Conservation (phyloP, 2,888 invertebrate genomes). For the Ornithoptera alexandrae region DNA sequence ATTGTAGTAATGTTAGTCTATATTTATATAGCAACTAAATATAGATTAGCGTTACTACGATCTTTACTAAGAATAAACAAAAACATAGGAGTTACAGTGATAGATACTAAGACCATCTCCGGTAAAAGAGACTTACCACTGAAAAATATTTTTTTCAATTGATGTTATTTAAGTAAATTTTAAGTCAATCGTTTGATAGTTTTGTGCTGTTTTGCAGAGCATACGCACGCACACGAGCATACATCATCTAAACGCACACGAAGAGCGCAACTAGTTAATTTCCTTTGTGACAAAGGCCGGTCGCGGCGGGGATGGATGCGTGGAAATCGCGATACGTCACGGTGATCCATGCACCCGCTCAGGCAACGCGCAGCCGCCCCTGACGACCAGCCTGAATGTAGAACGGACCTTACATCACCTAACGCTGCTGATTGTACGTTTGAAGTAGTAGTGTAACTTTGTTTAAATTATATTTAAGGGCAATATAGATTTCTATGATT, state of each 20-base stretch:
- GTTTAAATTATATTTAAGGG: neutral
- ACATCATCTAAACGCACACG: conserved; percentile 44
- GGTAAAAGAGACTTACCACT: too few relatives aligned
- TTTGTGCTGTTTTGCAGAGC: conserved; percentile 41
- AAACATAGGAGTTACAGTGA: too few relatives aligned
- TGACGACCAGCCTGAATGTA: conserved; percentile 32
- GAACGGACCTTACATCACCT: conserved; percentile 22
- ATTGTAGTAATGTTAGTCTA: too few relatives aligned
- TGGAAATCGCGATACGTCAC: conserved; percentile 79
- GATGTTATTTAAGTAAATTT: neutral
- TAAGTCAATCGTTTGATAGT: neutral
- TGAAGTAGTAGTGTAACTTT: neutral
- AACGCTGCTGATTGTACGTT: neutral
- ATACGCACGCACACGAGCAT: conserved; percentile 52
- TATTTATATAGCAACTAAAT: too few relatives aligned
- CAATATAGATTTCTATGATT: neutral
- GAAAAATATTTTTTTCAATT: too few relatives aligned
- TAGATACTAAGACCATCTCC: too few relatives aligned
- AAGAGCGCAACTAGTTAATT: conserved; percentile 76
- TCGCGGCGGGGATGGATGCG: conserved; percentile 76
- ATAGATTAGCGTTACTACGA: too few relatives aligned
- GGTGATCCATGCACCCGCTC: conserved; percentile 66
- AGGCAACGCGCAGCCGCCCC: conserved; percentile 41
- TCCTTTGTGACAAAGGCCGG: conserved; percentile 79
- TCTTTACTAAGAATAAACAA: too few relatives aligned